These are phyloP conservation scores for Trichosurus vulpecula DNA, from an alignment of 2,797 vertebrate genomes.

Conservation along the genomic window DNA sequence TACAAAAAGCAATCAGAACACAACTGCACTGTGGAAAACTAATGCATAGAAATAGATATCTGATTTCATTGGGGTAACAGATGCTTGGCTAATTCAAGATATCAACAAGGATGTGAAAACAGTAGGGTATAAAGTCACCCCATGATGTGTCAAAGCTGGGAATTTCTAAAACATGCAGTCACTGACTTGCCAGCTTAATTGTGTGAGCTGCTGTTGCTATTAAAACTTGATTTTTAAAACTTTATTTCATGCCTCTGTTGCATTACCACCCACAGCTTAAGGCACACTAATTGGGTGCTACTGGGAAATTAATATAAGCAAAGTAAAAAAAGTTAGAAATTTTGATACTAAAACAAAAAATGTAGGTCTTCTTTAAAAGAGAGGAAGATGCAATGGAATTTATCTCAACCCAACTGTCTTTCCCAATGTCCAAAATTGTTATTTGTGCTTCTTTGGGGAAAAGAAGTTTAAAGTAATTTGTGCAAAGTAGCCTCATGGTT, in stretches of 20 bases:
- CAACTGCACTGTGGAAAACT: conserved; percentile 66
- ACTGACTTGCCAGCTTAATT: conserved; percentile 75
- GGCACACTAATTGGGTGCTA: conserved; percentile 50
- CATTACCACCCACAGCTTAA: conserved; percentile 44
- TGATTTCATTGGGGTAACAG: conserved; percentile 78
- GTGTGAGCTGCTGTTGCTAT: conserved; percentile 73
- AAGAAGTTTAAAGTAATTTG: neutral
- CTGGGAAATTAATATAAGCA: conserved; percentile 43
- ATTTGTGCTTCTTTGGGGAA: neutral
- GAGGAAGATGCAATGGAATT: neutral
- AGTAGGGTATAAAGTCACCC: conserved; percentile 79
- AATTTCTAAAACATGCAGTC: conserved; percentile 74
- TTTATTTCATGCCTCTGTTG: conserved; percentile 51
- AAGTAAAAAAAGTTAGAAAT: conserved; percentile 5
- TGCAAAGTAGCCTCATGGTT: neutral
- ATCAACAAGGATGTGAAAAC: conserved; percentile 81
- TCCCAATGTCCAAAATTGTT: neutral
- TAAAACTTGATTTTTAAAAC: conserved; percentile 74
- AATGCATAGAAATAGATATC: conserved; percentile 72
- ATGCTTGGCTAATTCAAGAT: conserved; percentile 81
- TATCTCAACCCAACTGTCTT: neutral
- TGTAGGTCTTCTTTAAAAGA: neutral
- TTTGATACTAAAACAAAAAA: conserved; percentile 25
- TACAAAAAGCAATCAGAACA: conserved; percentile 65
- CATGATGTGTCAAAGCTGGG: conserved; percentile 73